Conservation (phyloP, 1,140 invertebrate species). For the Aphis craccivora region DNA sequence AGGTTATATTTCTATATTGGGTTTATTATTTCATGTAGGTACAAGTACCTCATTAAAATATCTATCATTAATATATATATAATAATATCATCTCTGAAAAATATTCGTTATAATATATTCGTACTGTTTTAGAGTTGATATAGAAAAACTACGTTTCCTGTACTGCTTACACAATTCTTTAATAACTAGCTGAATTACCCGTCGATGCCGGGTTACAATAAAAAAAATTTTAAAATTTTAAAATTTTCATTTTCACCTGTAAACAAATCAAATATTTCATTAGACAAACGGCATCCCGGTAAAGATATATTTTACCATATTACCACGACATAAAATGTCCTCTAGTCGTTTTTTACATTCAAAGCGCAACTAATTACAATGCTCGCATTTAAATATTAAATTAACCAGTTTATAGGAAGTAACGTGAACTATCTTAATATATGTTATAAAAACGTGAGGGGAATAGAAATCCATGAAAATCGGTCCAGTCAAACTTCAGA, state of each 20-base stretch:
- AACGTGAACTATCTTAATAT: neutral
- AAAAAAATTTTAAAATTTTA: no score
- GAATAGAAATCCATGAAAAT: no score
- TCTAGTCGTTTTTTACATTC: neutral
- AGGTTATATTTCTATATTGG: no score
- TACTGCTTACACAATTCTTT: no score
- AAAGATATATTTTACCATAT: neutral
- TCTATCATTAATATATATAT: neutral
- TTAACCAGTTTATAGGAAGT: neutral
- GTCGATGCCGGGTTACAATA: no score
- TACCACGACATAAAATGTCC: neutral
- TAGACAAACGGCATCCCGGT: neutral
- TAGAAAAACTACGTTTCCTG: no score
- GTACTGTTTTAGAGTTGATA: no score
- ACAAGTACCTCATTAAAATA: neutral
- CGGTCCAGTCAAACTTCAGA: no score
- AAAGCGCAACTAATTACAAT: neutral
- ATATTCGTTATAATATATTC: neutral
- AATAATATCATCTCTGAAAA: neutral
- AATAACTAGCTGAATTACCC: no score
- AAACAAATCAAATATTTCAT: neutral
- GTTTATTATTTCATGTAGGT: neutral
- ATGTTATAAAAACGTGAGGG: no score
- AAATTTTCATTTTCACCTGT: neutral
- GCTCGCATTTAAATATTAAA: neutral